Evolutionary conservation across 2,113 vertebrate genomes (phyloP).

Genomic region (Mohoua ochrocephala): DNA sequence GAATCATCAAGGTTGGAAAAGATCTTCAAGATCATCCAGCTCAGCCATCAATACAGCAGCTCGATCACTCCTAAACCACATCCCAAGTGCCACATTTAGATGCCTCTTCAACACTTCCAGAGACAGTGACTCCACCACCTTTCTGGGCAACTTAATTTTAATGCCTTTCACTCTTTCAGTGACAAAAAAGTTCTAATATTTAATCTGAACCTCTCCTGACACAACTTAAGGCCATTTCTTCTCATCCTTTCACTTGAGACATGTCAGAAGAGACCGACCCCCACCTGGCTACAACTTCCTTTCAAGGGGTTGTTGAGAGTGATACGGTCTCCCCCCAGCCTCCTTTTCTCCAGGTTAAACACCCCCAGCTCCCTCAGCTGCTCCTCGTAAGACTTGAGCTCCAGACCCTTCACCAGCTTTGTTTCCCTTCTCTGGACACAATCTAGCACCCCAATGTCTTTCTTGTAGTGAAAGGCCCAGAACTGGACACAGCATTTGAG

Average conservation of each 20-base stretch:
- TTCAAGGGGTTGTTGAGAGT: not conserved
- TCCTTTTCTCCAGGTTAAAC: not conserved
- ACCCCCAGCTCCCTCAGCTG: not conserved
- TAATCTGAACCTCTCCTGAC: not conserved
- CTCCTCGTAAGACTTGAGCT: not conserved
- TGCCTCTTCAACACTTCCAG: not conserved
- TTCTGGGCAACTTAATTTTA: not conserved
- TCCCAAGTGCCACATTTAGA: not conserved
- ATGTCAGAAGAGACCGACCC: accelerated
- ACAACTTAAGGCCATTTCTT: not conserved
- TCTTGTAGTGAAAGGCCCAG: too few species aligned
- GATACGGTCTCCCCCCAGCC: too few species aligned
- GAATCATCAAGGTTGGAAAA: not conserved
- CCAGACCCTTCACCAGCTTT: not conserved
- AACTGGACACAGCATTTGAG: not conserved
- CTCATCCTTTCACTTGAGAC: not conserved
- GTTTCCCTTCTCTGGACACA: not conserved
- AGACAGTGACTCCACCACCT: not conserved
- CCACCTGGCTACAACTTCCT: not conserved
- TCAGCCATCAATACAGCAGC: not conserved
- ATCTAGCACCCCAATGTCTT: not conserved
- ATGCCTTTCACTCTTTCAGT: not conserved
- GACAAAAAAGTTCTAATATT: not conserved
- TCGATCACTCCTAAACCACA: not conserved
- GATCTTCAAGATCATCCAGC: not conserved